Conservation (phyloP, 2,888 invertebrate genomes). For the Dryococelus australis region DNA sequence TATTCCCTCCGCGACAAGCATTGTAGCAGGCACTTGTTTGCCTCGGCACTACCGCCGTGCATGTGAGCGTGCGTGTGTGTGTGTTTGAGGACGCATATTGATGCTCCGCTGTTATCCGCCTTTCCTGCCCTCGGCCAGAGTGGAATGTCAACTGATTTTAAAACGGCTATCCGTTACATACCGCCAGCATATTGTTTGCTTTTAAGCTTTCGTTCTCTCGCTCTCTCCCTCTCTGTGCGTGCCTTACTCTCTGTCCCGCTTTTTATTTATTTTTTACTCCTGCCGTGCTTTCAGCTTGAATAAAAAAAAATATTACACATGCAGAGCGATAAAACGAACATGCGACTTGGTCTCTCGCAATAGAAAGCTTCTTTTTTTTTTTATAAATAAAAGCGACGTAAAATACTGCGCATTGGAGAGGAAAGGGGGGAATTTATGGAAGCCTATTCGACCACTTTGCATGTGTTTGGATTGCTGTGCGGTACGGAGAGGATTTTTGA, state of each 20-base stretch:
- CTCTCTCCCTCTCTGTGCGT: background rate
- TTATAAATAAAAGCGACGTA: background rate
- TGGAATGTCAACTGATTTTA: slow-evolving; percentile 16
- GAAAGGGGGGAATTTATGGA: background rate
- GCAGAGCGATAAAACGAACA: background rate
- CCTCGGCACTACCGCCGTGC: background rate
- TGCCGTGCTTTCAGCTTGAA: background rate
- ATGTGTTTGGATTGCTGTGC: background rate
- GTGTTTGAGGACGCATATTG: slow-evolving; percentile 8
- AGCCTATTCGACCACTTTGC: background rate
- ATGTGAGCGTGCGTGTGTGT: too few relatives aligned
- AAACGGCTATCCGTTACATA: slow-evolving; percentile 16
- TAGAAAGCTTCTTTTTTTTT: background rate
- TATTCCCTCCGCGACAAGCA: too few relatives aligned
- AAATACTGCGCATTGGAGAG: background rate
- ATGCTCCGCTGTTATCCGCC: background rate
- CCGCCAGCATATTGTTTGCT: slow-evolving; percentile 9
- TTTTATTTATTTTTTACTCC: background rate
- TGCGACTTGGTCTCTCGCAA: background rate
- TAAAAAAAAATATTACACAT: background rate
- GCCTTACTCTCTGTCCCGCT: background rate
- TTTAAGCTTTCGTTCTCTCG: background rate
- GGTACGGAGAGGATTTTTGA: too few relatives aligned
- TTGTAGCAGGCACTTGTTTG: slow-evolving; percentile 3
- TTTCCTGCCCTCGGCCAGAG: background rate